A percentile compares a stretch with the other conserved stretches of the same genome.
Evolutionary conservation across 1,140 invertebrate species (phyloP).

Genomic region (Oncopeltus fasciatus): DNA sequence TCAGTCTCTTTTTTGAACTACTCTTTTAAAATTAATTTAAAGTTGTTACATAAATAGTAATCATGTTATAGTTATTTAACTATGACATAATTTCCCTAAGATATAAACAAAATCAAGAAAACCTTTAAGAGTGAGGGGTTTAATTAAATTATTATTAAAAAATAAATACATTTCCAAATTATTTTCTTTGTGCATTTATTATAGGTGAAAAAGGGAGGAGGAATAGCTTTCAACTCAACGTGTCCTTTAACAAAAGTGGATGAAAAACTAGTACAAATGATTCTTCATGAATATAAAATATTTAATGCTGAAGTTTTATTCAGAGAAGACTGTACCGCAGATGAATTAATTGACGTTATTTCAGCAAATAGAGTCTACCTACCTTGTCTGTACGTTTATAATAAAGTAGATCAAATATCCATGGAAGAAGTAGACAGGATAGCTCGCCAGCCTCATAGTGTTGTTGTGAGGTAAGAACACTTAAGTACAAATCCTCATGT

Average conservation of each 20-base stretch:
- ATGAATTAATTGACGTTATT: constrained; percentile 99
- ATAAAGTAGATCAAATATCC: constrained; percentile 99
- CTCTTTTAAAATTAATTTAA: too few species aligned
- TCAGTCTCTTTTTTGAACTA: too few species aligned
- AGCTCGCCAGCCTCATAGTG: constrained; percentile 73
- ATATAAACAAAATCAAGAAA: too few species aligned
- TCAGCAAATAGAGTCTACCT: constrained; percentile 93
- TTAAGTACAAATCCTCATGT: too few species aligned
- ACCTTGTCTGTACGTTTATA: constrained; percentile 95
- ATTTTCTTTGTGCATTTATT: too few species aligned
- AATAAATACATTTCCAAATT: too few species aligned
- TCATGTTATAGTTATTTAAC: too few species aligned
- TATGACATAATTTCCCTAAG: too few species aligned
- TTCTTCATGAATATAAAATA: constrained; percentile 98
- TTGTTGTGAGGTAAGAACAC: constrained; percentile 95
- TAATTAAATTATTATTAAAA: too few species aligned
- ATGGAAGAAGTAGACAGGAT: constrained; percentile 96
- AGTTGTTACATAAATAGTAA: too few species aligned
- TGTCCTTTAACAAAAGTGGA: constrained; percentile 84
- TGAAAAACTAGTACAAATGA: constrained; percentile 96
- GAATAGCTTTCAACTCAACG: constrained; percentile 96
- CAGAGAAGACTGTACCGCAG: constrained; percentile 85
- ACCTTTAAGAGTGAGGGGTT: too few species aligned
- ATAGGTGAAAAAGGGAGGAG: constrained; percentile 87
- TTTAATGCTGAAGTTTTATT: constrained; percentile 97